Evolutionary conservation across 2,113 vertebrate genomes (phyloP).

Genomic region (Chaetura pelagica): DNA sequence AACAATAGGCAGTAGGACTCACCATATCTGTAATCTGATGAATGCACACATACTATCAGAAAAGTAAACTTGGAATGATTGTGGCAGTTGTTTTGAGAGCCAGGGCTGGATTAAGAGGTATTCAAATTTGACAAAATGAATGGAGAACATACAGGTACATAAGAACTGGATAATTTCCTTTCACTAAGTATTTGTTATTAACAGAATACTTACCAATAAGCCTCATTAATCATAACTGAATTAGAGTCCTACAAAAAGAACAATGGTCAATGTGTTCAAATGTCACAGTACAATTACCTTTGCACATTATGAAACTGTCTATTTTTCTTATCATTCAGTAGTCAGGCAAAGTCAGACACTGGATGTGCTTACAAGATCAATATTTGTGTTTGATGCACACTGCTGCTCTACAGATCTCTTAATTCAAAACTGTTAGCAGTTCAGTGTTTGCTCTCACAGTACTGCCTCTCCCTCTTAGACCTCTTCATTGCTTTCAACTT

Average conservation of each 20-base stretch:
- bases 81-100: not conserved
- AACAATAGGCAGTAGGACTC: not conserved
- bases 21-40: not conserved
- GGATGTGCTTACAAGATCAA: not conserved
- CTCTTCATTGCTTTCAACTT: not conserved
- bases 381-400: not conserved
- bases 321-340: not conserved
- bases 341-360: not conserved
- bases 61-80: not conserved
- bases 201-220: not conserved
- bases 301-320: not conserved
- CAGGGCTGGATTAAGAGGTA: not conserved
- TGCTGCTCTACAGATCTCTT: not conserved
- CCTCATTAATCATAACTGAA: not conserved
- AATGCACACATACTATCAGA: not conserved
- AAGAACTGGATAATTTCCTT: not conserved
- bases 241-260: not conserved
- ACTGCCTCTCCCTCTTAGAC: not conserved
- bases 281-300: not conserved
- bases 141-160: not conserved
- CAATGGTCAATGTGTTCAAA: not conserved
- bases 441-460: not conserved
- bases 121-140: not conserved
- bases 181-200: not conserved
- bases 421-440: constrained; percentile 35